Conservation (phyloP, 2,113 vertebrate species). For the Synodontis membranacea region DNA sequence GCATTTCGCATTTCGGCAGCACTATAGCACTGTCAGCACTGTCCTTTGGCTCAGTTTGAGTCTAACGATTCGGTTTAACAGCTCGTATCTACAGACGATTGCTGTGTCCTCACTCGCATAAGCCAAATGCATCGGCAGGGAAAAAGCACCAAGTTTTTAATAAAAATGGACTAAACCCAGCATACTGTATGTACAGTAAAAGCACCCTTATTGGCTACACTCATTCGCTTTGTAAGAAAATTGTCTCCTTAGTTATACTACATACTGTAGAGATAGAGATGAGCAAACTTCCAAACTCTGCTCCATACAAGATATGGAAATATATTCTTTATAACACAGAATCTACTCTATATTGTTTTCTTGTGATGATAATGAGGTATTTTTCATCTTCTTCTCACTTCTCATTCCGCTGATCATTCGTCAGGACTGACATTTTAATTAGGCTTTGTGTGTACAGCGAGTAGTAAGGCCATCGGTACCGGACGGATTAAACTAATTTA, state of each 20-base stretch:
- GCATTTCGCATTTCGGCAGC: not conserved
- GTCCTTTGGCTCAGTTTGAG: not conserved
- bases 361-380: not conserved
- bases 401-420: not conserved
- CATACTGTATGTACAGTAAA: not conserved
- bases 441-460: not conserved
- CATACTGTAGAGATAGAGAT: too few species aligned
- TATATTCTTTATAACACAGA: not conserved
- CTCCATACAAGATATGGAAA: not conserved
- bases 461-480: not conserved
- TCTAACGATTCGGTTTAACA: not conserved
- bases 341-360: not conserved
- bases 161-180: not conserved
- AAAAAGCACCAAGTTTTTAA: not conserved
- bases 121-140: not conserved
- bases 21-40: not conserved
- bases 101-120: not conserved
- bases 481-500: not conserved
- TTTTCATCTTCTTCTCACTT: not conserved
- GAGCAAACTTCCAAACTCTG: not conserved
- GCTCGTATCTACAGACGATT: not conserved
- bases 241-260: not conserved
- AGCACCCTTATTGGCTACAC: not conserved
- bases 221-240: too few species aligned
- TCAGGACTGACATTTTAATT: constrained; percentile 18